Conservation (phyloP, 2,888 invertebrate species). For the Lasius fuliginosus region DNA sequence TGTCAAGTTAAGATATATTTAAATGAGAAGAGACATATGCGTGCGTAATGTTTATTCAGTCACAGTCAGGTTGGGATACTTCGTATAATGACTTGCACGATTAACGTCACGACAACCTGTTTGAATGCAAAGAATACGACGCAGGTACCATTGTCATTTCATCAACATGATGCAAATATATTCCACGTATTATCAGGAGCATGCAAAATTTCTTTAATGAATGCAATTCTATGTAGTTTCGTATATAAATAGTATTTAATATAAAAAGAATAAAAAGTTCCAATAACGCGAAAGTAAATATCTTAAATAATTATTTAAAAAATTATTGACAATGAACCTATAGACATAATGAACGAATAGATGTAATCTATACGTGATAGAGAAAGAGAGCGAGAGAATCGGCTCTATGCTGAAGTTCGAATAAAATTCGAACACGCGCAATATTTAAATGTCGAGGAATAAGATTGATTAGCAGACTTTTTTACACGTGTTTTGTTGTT, state of each 20-base stretch:
- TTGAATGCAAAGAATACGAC: background rate
- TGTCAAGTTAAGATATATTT: background rate
- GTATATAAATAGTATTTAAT: background rate
- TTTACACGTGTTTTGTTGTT: background rate
- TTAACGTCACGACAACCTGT: background rate
- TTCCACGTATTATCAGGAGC: background rate
- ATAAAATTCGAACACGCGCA: background rate
- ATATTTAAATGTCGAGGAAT: background rate
- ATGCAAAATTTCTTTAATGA: background rate
- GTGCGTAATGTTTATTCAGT: background rate
- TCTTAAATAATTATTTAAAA: background rate
- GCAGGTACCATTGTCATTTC: background rate
- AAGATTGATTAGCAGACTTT: background rate
- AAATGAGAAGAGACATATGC: background rate
- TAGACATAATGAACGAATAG: background rate
- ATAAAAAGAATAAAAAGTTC: background rate
- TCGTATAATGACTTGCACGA: background rate
- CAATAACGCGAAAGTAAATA: background rate
- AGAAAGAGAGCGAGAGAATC: background rate
- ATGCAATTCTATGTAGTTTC: background rate
- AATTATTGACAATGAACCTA: background rate
- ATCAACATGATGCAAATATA: background rate
- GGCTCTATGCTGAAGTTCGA: background rate
- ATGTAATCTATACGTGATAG: background rate
- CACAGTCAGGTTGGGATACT: background rate